Conservation (phyloP, 2,797 vertebrate species). For the Iguana delicatissima region DNA sequence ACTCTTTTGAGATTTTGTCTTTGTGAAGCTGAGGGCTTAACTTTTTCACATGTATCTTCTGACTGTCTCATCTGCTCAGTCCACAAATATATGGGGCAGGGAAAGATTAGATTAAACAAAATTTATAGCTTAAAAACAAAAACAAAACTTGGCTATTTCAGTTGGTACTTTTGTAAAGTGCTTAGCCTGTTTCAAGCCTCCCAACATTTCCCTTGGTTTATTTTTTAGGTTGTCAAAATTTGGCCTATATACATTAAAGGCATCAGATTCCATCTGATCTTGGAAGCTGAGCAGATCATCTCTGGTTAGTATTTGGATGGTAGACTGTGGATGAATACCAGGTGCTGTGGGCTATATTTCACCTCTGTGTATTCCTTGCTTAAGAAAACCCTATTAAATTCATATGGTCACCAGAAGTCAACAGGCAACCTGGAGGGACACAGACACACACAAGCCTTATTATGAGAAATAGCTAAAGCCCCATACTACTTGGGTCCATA, state of each 20-base stretch:
- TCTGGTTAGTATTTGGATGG: too few species aligned
- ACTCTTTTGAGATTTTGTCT: background rate
- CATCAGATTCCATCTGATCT: too few species aligned
- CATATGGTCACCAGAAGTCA: too few species aligned
- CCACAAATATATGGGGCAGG: background rate
- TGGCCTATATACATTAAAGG: too few species aligned
- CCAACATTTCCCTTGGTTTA: background rate
- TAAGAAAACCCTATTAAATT: too few species aligned
- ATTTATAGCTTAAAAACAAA: background rate
- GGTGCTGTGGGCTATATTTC: too few species aligned
- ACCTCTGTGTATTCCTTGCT: too few species aligned
- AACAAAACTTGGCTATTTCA: background rate
- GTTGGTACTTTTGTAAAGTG: background rate
- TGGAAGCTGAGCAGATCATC: too few species aligned
- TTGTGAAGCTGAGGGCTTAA: background rate
- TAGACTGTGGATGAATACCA: too few species aligned
- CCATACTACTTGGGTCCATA: too few species aligned
- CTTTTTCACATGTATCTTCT: background rate
- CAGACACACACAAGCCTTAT: background rate
- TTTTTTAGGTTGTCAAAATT: background rate
- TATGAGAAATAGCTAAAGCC: too few species aligned
- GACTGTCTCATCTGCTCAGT: background rate
- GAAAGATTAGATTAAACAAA: background rate
- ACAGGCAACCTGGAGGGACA: too few species aligned
- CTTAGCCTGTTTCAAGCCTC: background rate